Evolutionary conservation across 2,797 vertebrate species (phyloP), one percentile per base, ranked within the genome.

Genomic region (Pelodytes ibericus): DNA sequence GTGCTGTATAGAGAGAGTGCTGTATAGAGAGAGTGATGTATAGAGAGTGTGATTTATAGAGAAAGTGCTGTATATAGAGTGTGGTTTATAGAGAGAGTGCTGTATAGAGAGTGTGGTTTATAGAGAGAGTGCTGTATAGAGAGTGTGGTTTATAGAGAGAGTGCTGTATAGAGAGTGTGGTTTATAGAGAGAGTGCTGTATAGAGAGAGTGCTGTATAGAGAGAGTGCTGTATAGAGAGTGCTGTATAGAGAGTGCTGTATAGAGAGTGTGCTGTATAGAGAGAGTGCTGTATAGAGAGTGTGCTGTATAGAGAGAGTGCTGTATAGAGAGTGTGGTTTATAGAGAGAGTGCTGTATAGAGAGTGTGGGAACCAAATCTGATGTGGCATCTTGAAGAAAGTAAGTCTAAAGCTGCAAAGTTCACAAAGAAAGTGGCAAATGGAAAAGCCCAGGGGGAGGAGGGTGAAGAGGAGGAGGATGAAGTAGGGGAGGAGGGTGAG

Each of bases 341-440:
- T n/a, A n/a, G 27, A 51, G 11, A 24, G 9, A n/a, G 13, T 33
- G 0, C 49, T 13, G 25, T 7, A 10, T n/a, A n/a, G n/a, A 49
- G 39, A 20, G 18, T 18, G 9, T 26, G 18, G n/a, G 63, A 63
- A 31, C 18, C 51, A 24, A 51, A 71, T 15, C 2, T 26, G 13
- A 22, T 11, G 4, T 61, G 72, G 61, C 72, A 74, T 62, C 72
- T 74, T 74, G 72, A 58, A 18, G 41, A 24, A 72, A 15, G 33
- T 39, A 63, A 65, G 65, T 61, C 58, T n/a, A 22, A 18, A 59
- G 24, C 30, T 61, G 49, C 66, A 69, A 39, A 71, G 56, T 36
- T 60, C 31, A n/a, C 25, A 39, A 26, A 69, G 53, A 64, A 64
- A 74, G 72, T 74, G n/a, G 44, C 27, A 36, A 20, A 47, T 27